A percentile compares a stretch with the other conserved stretches of the same genome.
Evolutionary conservation across 2,113 vertebrate genomes (phyloP).

Genomic region (cattle (Bos taurus)): DNA sequence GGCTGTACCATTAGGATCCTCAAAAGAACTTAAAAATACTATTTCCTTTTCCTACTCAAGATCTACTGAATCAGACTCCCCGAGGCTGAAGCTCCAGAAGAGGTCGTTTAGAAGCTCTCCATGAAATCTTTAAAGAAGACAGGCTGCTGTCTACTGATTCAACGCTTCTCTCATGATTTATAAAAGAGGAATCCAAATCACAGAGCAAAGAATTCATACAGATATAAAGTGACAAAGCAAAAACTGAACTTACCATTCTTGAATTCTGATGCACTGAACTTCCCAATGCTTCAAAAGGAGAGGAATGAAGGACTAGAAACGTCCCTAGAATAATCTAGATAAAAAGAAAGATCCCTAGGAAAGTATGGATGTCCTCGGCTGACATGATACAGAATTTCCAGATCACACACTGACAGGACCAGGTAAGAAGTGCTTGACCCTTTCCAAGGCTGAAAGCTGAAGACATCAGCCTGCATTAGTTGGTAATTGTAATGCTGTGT

Average conservation of each 20-base stretch:
- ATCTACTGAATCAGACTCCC: background rate
- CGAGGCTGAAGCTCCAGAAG: background rate
- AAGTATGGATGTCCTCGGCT: background rate
- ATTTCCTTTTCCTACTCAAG: background rate
- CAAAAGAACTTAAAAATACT: background rate
- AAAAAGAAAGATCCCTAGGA: background rate
- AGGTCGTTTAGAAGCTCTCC: background rate
- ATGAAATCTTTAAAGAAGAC: background rate
- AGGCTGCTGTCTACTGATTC: background rate
- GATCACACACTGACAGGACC: background rate
- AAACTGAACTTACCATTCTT: background rate
- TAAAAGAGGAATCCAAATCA: background rate
- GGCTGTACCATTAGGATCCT: background rate
- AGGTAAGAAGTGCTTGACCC: background rate
- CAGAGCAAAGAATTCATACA: background rate
- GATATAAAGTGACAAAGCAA: background rate
- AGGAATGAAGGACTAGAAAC: background rate
- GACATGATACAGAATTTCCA: background rate
- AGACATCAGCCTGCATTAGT: no score
- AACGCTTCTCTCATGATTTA: background rate
- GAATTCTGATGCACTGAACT: background rate
- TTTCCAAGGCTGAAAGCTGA: background rate
- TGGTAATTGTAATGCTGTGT: rapidly evolving
- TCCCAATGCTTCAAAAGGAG: background rate
- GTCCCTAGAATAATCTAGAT: background rate